These are phyloP conservation scores for Dryoscopus gambensis DNA, from an alignment of 2,113 vertebrate genomes.

Conservation along the genomic window DNA sequence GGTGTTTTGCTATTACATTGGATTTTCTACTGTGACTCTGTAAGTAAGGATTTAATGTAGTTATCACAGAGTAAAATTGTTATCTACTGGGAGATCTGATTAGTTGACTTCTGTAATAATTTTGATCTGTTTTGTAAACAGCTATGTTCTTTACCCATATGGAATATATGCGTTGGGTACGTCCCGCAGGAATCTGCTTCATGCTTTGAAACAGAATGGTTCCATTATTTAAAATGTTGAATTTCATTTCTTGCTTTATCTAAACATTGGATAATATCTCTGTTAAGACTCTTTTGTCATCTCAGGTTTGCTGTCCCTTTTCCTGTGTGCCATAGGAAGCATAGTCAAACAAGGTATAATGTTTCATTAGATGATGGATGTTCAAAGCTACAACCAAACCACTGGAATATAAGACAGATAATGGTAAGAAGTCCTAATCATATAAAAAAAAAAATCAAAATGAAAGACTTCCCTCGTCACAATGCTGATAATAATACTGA, in stretches of 20 bases:
- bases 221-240: not conserved
- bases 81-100: not conserved
- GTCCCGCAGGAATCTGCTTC: not conserved
- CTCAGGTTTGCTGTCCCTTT: not conserved
- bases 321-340: not conserved
- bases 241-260: not conserved
- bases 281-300: not conserved
- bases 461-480: not conserved
- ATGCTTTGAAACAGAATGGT: not conserved
- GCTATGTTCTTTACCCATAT: not conserved
- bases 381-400: not conserved
- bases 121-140: not conserved
- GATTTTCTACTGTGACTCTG: not conserved
- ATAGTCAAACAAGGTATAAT: not conserved
- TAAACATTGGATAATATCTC: not conserved
- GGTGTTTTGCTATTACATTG: not conserved
- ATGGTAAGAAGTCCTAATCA: not conserved
- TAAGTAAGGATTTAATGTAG: not conserved
- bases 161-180: not conserved
- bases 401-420: not conserved
- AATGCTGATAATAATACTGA: not conserved
- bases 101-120: not conserved
- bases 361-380: not conserved
- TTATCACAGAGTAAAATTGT: not conserved
- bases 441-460: not conserved